These are phyloP conservation scores for Phoronis australis DNA, from an alignment of 2,888 invertebrate species.

Conservation along the genomic window DNA sequence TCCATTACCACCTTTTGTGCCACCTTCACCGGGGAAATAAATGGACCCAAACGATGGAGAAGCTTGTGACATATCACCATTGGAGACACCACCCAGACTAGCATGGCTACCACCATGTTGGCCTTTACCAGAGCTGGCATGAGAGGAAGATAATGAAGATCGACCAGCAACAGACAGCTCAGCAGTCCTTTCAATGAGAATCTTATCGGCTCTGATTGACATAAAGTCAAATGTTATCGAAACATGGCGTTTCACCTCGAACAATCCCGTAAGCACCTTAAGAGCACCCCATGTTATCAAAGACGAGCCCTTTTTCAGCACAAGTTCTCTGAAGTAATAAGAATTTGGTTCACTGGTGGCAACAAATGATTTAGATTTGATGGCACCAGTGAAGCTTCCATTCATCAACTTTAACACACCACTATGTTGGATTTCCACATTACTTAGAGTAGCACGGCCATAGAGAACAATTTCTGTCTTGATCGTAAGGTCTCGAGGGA, in stretches of 20 bases:
- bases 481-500: slow-evolving; percentile 25
- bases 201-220: slow-evolving; percentile 18
- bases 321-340: slow-evolving; percentile 19
- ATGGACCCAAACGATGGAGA: slow-evolving; percentile 26
- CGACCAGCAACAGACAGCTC: slow-evolving; percentile 22
- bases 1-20: slow-evolving; percentile 23
- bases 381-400: not conserved
- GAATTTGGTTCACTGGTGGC: slow-evolving; percentile 18
- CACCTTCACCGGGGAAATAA: slow-evolving; percentile 20
- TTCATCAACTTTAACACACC: not conserved
- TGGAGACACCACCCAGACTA: slow-evolving; percentile 24
- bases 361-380: not conserved
- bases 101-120: slow-evolving; percentile 26
- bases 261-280: slow-evolving; percentile 17
- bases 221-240: slow-evolving; percentile 22
- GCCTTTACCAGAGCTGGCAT: slow-evolving; percentile 14
- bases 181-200: slow-evolving; percentile 28
- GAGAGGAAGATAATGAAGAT: slow-evolving; percentile 5
- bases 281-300: slow-evolving; percentile 21
- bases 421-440: not conserved
- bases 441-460: not conserved
- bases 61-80: slow-evolving; percentile 9
- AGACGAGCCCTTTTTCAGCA: slow-evolving; percentile 22
- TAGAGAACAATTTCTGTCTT: slow-evolving; percentile 14
- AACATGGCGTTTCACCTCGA: slow-evolving; percentile 31